Base-by-base conservation (phyloP, 2,797 vertebrate species). In the Diplodus puntazzo region DNA sequence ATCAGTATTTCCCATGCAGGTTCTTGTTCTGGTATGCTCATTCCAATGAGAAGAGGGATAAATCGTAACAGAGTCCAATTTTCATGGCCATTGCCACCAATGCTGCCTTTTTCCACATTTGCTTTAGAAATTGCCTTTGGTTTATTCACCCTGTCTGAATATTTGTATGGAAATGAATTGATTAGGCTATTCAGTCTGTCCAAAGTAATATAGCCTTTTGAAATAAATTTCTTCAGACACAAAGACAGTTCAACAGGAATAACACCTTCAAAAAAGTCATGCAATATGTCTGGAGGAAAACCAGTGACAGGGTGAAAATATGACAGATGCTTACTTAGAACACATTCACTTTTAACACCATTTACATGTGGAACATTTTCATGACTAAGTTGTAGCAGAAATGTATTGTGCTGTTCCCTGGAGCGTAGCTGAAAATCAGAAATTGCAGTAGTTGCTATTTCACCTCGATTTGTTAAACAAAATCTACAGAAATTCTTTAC, bases 41-140 rank as follows among this genome's bases (percentile, higher is more conserved):
- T 20, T 11, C 77, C 81, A 69, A 88, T 66, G 17, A 87, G 2
- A 34, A 78, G 45, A 46, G 78, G 75, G 12, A 85, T 69, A 1
- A 86, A 62, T 25, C 43, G n/a, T 25, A 87, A 39, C 2, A 87
- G 52, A 1, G 69, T 20, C 81, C 75, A 87, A 39, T 85, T 86
- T 70, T 87, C 67, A 43, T 84, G 78, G 4, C 83, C 67, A 58
- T 89, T 84, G 10, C 83, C 81, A 50, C 68, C 59, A 23, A 72
- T 46, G 3, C 42, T 76, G 52, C 63, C 67, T 42, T 80, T 80
- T n/a, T 34, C 64, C 46, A 75, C 13, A 20, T 64, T 67, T 75
- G 63, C 20, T 59, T 50, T 67, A 49, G 55, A 42, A 74, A 57
- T 80, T 64, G 18, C 23, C 12, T 80, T 59, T 52, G 76, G 69